Evolutionary conservation across 37 sponge, comb jelly and placozoan genomes (phyloP).

Genomic region (Beroe ovata): DNA sequence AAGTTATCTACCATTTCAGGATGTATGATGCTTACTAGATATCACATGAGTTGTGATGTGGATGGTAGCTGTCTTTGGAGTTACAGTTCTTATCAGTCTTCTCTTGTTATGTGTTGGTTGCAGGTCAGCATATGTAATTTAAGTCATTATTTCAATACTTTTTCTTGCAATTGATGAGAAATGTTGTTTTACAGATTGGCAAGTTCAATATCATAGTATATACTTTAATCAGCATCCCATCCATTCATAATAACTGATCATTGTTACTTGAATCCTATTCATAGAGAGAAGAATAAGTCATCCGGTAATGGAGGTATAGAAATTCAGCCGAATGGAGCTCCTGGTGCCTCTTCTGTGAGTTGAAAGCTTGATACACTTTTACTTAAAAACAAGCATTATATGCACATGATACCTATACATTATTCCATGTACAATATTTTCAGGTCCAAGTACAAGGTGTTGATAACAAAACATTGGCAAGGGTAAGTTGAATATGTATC

Average conservation of each 20-base stretch:
- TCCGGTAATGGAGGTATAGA: neutral
- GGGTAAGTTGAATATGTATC: too few species aligned
- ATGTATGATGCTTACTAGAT: neutral
- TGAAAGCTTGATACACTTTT: neutral
- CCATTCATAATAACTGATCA: too few species aligned
- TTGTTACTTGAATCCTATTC: too few species aligned
- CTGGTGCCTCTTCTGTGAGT: neutral
- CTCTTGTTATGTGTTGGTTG: neutral
- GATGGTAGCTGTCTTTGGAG: neutral
- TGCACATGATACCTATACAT: too few species aligned
- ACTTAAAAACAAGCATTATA: neutral
- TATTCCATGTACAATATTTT: too few species aligned
- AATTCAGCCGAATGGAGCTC: neutral
- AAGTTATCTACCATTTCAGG: neutral
- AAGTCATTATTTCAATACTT: too few species aligned
- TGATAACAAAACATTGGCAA: neutral
- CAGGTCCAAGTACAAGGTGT: neutral
- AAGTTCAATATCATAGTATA: neutral
- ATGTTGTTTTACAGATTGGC: neutral
- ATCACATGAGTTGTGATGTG: neutral
- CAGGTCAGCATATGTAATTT: neutral
- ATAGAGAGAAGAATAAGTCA: neutral
- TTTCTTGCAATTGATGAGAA: too few species aligned
- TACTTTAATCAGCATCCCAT: too few species aligned
- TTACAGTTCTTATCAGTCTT: neutral